These are phyloP conservation scores for Cydia strobilella DNA, from an alignment of 1,140 invertebrate species.

Conservation along the genomic window DNA sequence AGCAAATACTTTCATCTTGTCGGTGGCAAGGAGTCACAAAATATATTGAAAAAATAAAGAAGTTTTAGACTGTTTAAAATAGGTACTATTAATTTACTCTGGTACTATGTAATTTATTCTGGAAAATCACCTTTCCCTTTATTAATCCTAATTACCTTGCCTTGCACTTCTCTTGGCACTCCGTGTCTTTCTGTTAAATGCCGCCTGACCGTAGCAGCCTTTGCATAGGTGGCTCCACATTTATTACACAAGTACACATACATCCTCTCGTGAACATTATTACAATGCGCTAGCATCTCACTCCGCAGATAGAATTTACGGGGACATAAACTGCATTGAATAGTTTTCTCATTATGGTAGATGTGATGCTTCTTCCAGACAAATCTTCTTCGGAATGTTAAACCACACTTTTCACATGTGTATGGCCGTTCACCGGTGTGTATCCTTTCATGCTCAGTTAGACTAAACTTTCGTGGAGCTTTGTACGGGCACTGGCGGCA, in stretches of 20 bases:
- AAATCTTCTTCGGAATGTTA: conserved; percentile 63
- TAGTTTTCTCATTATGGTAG: conserved; percentile 60
- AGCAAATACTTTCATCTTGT: too few relatives aligned
- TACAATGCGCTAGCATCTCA: conserved; percentile 62
- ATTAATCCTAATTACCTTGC: conserved; percentile 60
- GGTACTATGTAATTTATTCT: background rate
- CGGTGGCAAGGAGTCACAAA: too few relatives aligned
- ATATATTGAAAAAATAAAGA: too few relatives aligned
- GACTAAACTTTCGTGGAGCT: conserved; percentile 54
- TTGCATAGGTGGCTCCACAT: conserved; percentile 64
- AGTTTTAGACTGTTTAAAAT: too few relatives aligned
- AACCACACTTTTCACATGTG: conserved; percentile 67
- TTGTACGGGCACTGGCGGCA: conserved; percentile 64
- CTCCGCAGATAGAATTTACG: conserved; percentile 55
- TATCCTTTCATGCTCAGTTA: conserved; percentile 64
- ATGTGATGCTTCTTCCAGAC: conserved; percentile 67
- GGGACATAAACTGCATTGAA: conserved; percentile 63
- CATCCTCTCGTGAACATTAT: conserved; percentile 62
- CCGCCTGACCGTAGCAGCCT: conserved; percentile 55
- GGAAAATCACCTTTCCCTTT: conserved; percentile 36
- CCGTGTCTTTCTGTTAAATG: conserved; percentile 66
- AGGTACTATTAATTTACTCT: too few relatives aligned
- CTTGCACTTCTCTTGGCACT: conserved; percentile 63
- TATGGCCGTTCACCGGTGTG: conserved; percentile 69
- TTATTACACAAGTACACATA: conserved; percentile 64